Conservation (phyloP, 92 coral and sea anemone species). For the Porites rus region DNA sequence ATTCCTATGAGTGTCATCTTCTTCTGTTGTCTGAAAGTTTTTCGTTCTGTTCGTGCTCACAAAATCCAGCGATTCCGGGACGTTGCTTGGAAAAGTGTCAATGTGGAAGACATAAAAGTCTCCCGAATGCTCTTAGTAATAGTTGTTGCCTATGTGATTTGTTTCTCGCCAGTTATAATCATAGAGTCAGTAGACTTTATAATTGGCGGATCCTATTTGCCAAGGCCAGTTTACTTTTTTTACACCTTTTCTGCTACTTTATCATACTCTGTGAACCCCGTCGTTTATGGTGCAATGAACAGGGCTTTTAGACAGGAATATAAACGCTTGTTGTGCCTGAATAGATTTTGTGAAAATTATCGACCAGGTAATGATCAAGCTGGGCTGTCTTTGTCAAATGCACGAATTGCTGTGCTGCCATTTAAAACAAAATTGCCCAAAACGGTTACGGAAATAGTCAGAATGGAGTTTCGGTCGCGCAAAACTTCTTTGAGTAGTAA, state of each 20-base stretch:
- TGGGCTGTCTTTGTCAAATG: not conserved
- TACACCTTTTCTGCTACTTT: conserved; percentile 19
- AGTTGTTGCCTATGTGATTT: conserved; percentile 31
- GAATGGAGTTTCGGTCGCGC: not conserved
- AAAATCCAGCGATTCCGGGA: not conserved
- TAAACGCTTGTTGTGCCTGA: conserved; percentile 17
- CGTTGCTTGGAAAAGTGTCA: conserved; percentile 10
- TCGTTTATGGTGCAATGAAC: conserved; percentile 52
- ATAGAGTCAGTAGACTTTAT: conserved; percentile 48
- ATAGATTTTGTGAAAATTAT: not conserved
- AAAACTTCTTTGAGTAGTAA: too few relatives aligned
- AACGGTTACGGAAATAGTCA: not conserved
- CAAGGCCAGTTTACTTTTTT: conserved; percentile 43
- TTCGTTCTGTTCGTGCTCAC: conserved; percentile 35
- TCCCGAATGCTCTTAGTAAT: conserved; percentile 37
- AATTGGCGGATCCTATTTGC: conserved; percentile 25
- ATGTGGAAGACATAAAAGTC: conserved; percentile 46
- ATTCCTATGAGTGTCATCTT: conserved; percentile 33
- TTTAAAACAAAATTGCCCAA: not conserved
- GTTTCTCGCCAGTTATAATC: conserved; percentile 34
- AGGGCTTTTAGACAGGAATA: conserved; percentile 34
- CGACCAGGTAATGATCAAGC: not conserved
- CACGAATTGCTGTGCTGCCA: not conserved
- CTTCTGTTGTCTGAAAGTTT: conserved; percentile 32
- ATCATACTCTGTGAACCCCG: conserved; percentile 38